These are phyloP conservation scores for Zaprionus africanus DNA, from an alignment of 1,140 invertebrate genomes.

Conservation along the genomic window DNA sequence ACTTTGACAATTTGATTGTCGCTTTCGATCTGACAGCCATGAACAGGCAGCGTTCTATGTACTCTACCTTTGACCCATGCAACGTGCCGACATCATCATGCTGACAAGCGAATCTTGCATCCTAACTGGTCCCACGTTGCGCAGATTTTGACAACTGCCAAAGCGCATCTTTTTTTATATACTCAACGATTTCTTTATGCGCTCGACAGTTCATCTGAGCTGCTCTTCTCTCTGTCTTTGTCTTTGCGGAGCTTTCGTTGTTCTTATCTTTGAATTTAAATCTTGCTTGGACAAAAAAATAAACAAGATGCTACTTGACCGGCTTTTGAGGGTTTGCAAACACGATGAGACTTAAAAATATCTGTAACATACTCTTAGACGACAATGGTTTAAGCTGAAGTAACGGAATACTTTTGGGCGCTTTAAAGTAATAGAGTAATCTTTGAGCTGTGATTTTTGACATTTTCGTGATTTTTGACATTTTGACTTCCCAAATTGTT, in stretches of 20 bases:
- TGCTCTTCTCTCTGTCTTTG: background rate
- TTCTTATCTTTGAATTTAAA: background rate
- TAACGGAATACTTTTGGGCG: slow-evolving; percentile 10
- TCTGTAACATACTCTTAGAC: background rate
- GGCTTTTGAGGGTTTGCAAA: slow-evolving; percentile 1
- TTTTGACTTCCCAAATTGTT: too few species aligned
- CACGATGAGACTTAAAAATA: background rate
- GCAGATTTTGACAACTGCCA: background rate
- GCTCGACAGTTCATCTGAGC: background rate
- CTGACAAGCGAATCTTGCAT: background rate
- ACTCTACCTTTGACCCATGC: slow-evolving; percentile 27
- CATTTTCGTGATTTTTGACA: too few species aligned
- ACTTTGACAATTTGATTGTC: slow-evolving; percentile 54
- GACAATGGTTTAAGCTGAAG: fast-evolving
- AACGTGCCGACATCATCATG: slow-evolving; percentile 2
- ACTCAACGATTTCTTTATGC: background rate
- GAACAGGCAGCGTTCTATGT: slow-evolving; percentile 30
- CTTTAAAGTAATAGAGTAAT: background rate
- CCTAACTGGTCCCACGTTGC: slow-evolving; percentile 11
- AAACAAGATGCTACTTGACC: background rate
- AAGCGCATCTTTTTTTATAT: background rate
- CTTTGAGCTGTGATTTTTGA: too few species aligned
- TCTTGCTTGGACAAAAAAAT: background rate
- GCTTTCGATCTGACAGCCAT: slow-evolving; percentile 30
- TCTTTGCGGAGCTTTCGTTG: background rate